These are phyloP conservation scores for Rhyzopertha dominica DNA, from an alignment of 1,140 invertebrate genomes.

Conservation along the genomic window DNA sequence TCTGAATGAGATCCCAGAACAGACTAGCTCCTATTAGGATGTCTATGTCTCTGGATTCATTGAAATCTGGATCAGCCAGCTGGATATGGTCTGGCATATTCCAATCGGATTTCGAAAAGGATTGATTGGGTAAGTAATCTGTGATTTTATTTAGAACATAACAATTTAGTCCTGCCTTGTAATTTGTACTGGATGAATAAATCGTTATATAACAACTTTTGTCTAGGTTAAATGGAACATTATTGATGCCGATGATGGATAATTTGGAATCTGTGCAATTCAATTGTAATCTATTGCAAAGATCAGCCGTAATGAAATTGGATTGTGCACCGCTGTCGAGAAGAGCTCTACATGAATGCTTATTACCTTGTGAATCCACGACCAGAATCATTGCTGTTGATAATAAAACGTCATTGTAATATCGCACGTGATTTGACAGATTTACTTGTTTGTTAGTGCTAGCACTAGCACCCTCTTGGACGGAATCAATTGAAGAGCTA, in stretches of 20 bases:
- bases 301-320: slow-evolving; percentile 5
- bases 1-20: not conserved
- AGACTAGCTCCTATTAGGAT: slow-evolving; percentile 5
- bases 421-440: not conserved
- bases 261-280: not conserved
- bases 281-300: slow-evolving; percentile 5
- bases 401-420: not conserved
- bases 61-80: slow-evolving; percentile 1
- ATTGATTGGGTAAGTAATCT: slow-evolving; percentile 1
- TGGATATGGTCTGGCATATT: not conserved
- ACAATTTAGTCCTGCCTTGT: not conserved
- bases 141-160: slow-evolving; percentile 5
- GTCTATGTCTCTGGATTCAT: slow-evolving; percentile 6
- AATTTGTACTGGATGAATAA: not conserved
- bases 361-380: not conserved
- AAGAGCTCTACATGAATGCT: not conserved
- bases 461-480: too few relatives aligned
- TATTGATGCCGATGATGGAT: too few relatives aligned
- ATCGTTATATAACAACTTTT: not conserved
- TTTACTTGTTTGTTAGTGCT: not conserved
- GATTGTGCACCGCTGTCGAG: slow-evolving; percentile 12
- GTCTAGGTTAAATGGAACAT: not conserved
- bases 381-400: slow-evolving; percentile 2
- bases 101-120: not conserved
- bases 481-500: too few relatives aligned